Evolutionary conservation across 2,797 vertebrate species (phyloP), one percentile per base, ranked within the genome.

Genomic region (Manis pentadactyla): DNA sequence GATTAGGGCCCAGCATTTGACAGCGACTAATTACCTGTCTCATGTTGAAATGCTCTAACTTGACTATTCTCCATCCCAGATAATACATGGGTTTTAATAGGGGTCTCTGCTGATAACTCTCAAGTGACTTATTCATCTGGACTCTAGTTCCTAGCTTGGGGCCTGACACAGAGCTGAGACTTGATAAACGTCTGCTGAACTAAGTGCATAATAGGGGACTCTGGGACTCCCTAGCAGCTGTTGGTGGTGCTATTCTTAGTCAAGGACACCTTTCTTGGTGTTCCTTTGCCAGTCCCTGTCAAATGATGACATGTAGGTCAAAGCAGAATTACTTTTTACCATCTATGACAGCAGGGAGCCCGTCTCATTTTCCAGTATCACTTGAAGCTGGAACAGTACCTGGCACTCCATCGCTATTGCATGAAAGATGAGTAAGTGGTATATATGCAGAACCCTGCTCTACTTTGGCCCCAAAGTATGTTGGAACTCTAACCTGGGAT

Each of bases 101-200:
- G 7, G 14, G 27, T 71, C 25, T 84, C 69, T 8, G 23, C 7
- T 51, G 5, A 79, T 63, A 85, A 39, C 25, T 74, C 77, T 74
- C 37, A 74, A 87, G 46, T 18, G 42, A 90, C 17, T 34, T 66
- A 49, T 79, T 93, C 19, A 53, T 87, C 14, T 46, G 37, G 69
- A 61, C 59, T 96, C 84, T 77, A 93, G 87, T 73, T 96, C 17
- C 49, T 75, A 81, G 12, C 34, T 69, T 66, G 74, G 23, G 11
- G 29, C 21, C 27, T 93, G 37, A 92, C 61, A 74, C 37, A 92
- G 34, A 94, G n/a, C 5, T 59, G 66, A 85, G 23, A 37, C 34
- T 29, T 75, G 51, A 84, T 53, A 68, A 55, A 75, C 88, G 27
- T 55, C 81, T 94, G 53, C n/a, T 89, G 66, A 95, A 87, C 37